Conservation (phyloP, 2,888 invertebrate genomes). For the Candidula unifasciata region DNA sequence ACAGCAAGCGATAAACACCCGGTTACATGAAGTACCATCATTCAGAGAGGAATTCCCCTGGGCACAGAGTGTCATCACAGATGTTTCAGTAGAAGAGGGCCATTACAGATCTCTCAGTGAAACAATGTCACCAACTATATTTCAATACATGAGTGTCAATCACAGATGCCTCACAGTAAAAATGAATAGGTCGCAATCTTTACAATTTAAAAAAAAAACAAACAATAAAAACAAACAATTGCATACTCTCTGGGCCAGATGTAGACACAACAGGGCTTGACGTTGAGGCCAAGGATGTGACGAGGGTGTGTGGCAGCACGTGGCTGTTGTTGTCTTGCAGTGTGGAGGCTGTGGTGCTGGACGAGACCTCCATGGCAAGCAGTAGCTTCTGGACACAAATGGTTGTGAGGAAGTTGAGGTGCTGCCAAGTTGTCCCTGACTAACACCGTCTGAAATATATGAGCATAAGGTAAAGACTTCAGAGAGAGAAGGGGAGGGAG, state of each 20-base stretch:
- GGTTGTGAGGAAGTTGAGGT: constrained; percentile 22
- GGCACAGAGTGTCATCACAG: too few species aligned
- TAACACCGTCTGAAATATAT: constrained; percentile 5
- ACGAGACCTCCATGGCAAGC: constrained; percentile 51
- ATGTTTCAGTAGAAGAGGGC: too few species aligned
- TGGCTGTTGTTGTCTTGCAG: constrained; percentile 27
- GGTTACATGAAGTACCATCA: too few species aligned
- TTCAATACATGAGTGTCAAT: too few species aligned
- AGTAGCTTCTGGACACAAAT: constrained; percentile 50
- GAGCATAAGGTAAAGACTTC: neutral
- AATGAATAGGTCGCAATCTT: too few species aligned
- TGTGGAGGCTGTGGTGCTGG: constrained; percentile 47
- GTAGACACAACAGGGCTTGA: constrained; percentile 30
- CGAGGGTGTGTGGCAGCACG: constrained; percentile 1
- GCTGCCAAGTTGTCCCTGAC: constrained; percentile 35
- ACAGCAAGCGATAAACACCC: too few species aligned
- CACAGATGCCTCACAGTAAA: too few species aligned
- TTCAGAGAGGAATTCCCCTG: too few species aligned
- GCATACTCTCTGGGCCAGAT: constrained; percentile 34
- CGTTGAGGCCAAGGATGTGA: constrained; percentile 3
- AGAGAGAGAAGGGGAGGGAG: neutral
- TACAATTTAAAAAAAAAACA: neutral
- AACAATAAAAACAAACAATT: neutral
- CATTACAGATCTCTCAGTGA: too few species aligned
- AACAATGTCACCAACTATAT: too few species aligned